Conservation (phyloP, 2,888 invertebrate genomes). For the Argyresthia albistria region DNA sequence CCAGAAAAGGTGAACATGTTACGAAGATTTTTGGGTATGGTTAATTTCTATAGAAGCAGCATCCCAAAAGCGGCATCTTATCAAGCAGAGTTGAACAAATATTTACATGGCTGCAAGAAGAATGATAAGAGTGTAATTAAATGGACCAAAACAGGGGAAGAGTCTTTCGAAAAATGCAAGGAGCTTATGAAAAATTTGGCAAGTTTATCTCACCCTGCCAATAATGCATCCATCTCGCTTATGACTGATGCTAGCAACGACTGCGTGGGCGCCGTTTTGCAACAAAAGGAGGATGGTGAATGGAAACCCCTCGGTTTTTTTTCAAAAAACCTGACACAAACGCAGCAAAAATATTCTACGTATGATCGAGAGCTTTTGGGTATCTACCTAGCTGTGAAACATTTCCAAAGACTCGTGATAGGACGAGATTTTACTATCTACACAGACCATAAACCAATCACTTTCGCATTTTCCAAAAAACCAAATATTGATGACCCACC, state of each 20-base stretch:
- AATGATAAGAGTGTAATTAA: too few relatives aligned
- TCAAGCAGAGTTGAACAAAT: too few relatives aligned
- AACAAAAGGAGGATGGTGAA: conserved; percentile 17
- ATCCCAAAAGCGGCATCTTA: conserved; percentile 17
- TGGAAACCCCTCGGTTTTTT: conserved; percentile 11
- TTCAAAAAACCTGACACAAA: neutral
- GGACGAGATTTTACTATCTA: neutral
- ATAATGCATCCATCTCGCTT: neutral
- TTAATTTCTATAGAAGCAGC: conserved; percentile 26
- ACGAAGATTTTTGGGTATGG: conserved; percentile 19
- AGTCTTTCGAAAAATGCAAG: too few relatives aligned
- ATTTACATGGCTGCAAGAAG: too few relatives aligned
- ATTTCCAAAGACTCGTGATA: neutral
- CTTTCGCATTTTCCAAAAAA: conserved; percentile 7
- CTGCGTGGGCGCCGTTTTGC: conserved; percentile 25
- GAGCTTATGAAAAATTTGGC: too few relatives aligned
- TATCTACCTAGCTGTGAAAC: neutral
- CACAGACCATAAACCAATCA: neutral
- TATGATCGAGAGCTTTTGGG: neutral
- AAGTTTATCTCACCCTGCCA: too few relatives aligned
- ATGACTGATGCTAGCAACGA: conserved; percentile 20
- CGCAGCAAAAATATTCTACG: neutral
- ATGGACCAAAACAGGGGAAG: too few relatives aligned
- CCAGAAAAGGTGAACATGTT: neutral
- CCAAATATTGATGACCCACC: neutral